Base-by-base conservation (phyloP, 1,140 invertebrate species). In the Olivierus martensii region DNA sequence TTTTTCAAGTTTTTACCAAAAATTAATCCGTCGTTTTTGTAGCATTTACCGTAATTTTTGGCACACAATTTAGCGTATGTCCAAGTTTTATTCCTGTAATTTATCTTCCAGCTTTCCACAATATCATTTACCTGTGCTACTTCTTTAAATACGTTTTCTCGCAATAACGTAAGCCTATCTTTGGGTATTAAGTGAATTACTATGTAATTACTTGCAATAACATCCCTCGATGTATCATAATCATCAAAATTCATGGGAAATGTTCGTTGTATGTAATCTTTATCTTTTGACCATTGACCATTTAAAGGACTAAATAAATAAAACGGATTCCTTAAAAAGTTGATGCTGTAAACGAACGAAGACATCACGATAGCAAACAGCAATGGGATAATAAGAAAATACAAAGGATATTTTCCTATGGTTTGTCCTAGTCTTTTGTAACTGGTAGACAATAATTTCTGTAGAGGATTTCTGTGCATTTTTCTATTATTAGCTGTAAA, bases 281-380 rank as follows among this genome's bases (percentile, higher is more conserved):
- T 75, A 62, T 91, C 87, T 43, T 75, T 68, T 53, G 66, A 66
- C 6, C 64, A 84, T 49, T 80, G 80, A 0, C 87, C 87, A 61
- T 83, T 81, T 48, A 87, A 73, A 0, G 87, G 87, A n/a, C 85
- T 87, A 71, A 92, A 92, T 5, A 92, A 73, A 69, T 89, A 91
- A 66, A 90, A 87, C 1, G 87, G 87, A 69, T 92, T 87, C 66
- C 88, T 87, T 72, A 87, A 83, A 69, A 87, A 89, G 56, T 82
- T 70, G 46, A 91, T 79, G 63, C 77, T 76, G 68, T 90, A 87
- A 65, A 83, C 85, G 49, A 87, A 87, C 15, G 87, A 90, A 63
- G 85, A 77, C 63, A 84, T 85, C 38, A 91, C 75, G 37, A 82
- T 67, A 0, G 84, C 79, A 21, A 91, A 66, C 28, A 92, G 72